These are phyloP conservation scores for Orthonyx spaldingii DNA, from an alignment of 2,113 vertebrate genomes.

Conservation along the genomic window DNA sequence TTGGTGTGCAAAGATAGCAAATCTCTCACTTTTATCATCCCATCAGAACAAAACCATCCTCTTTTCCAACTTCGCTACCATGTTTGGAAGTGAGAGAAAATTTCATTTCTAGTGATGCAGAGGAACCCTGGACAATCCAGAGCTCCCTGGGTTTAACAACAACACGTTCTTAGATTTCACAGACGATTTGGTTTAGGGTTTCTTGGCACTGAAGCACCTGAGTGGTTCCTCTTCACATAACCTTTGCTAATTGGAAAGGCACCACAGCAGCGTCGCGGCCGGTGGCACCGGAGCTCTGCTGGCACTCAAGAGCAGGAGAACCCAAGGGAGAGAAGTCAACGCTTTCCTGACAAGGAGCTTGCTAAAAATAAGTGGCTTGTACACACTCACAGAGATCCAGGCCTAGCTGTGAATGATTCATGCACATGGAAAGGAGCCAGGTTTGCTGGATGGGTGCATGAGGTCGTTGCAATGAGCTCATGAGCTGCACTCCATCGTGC, in stretches of 20 bases:
- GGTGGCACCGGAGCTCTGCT: neutral
- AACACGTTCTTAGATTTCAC: neutral
- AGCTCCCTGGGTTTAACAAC: neutral
- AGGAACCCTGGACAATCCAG: neutral
- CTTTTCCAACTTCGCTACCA: neutral
- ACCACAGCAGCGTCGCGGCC: neutral
- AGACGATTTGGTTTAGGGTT: neutral
- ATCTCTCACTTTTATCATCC: neutral
- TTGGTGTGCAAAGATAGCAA: neutral
- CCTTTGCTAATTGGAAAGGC: neutral
- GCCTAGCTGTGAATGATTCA: neutral
- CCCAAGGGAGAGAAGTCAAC: neutral
- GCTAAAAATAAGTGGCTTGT: slow-evolving; percentile 2
- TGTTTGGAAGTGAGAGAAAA: slow-evolving; percentile 17
- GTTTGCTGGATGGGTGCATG: neutral
- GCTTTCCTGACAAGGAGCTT: neutral
- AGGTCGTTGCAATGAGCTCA: neutral
- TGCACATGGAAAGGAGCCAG: neutral
- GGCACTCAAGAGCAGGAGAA: neutral
- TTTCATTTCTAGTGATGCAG: neutral
- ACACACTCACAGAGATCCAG: neutral
- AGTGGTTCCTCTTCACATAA: neutral
- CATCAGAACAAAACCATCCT: neutral
- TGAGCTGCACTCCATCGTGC: neutral
- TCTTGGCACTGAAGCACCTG: neutral